Evolutionary conservation across 2,888 invertebrate species (phyloP), one percentile per base, ranked within the genome.

Genomic region (Ophion costatus): DNA sequence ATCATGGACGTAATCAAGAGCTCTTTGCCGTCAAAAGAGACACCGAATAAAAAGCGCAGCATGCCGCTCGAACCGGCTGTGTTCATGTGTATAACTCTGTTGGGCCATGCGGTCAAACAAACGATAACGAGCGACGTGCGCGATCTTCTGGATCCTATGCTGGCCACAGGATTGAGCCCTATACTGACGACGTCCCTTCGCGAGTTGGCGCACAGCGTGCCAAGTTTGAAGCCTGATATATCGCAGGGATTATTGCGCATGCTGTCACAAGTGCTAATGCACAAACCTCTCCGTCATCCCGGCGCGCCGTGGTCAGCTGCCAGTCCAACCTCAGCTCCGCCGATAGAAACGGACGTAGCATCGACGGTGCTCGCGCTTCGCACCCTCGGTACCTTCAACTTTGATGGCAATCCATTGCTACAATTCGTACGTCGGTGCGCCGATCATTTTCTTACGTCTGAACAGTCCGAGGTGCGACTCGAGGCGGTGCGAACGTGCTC

Each of bases 401-500:
- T 99, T 94, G 98, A 98, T 93, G 98, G 98, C 1, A 97, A 98
- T 91, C 98, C 98, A 63, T 95, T 99, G 91, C 95, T 99, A 59
- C 98, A 98, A 87, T 99, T 99, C 94, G 98, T 99, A 0, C 96
- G 97, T 87, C 96, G 98, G 83, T 98, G 98, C 93, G 98, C 98
- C 0, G 98, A 99, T 91, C 96, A 97, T 93, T 99, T 98, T 92
- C 94, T 99, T 66, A 96, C 96, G 20, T 98, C 98, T 91, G 99
- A 99, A 86, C 97, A 98, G 90, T 97, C 97, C 88, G 98, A 98
- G 93, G 97, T 99, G 4, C 95, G 98, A 33, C 94, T 99, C 86
- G 99, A 99, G 94, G 98, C 99, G 17, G 99, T 99, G 0, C 96
- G 97, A 92, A 99, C 99, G 0, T 98, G 99, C 90, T 98, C 98